Evolutionary conservation across 2,113 vertebrate genomes (phyloP), one percentile per base, ranked within the genome.

Genomic region (Trochalopteron elliotii): DNA sequence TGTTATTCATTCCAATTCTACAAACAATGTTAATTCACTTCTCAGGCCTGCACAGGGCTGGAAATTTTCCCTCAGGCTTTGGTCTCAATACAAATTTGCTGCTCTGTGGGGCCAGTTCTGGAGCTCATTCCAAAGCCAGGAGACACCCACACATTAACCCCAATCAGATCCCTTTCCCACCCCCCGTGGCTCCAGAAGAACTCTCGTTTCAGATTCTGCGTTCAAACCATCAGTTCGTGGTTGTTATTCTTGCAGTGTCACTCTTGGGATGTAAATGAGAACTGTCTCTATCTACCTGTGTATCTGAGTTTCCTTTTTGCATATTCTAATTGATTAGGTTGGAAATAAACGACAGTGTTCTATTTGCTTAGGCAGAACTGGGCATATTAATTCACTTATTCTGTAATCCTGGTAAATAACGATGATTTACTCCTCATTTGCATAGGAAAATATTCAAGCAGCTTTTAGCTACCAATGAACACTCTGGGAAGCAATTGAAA

Each of bases 241-340:
- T 83, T 80, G 95, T 78, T 72, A 65, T 94, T 93, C 65, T 35
- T 79, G 21, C 35, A 52, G 52, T 1, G 0, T 83, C 90, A 72
- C 49, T 53, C 77, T 44, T n/a, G 83, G 85, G 45, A 81, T 86
- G 78, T 47, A 94, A 87, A 94, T 92, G 55, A 91, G 90, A 87
- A 22, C 71, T 91, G 55, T 55, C 83, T 74, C 27, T 12, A 21
- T 53, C 49, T 89, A 79, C 74, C 68, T 82, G 67, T 20, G 40
- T 56, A 52, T 60, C 50, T 79, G 50, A 68, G 63, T 83, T 90
- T 70, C 68, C n/a, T 80, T 95, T 93, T 85, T 90, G 42, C 74
- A 92, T 93, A 92, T 94, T 94, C 40, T 96, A 94, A 94, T 94
- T 93, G 83, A 96, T 89, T 81, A 82, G 70, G 47, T 89, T 87